phyloP scores from a whole-genome alignment of 2,888 invertebrate species.

The Diaphora mendica region DNA sequence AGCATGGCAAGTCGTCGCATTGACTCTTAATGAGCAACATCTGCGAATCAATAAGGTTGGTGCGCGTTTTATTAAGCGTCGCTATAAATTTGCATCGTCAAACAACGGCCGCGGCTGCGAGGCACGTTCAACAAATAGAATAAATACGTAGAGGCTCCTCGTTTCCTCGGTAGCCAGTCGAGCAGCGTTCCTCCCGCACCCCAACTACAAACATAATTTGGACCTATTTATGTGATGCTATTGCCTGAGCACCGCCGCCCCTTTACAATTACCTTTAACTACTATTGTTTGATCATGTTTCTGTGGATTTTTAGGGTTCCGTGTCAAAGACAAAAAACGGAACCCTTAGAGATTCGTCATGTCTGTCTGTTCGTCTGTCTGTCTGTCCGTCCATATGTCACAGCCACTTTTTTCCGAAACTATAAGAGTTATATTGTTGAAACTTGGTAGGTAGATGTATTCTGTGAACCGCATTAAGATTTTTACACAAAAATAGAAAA shows the following conservation, averaged over 20 bases:
- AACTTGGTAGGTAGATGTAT: too few relatives aligned
- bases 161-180: conserved; percentile 60
- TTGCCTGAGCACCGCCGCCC: conserved; percentile 38
- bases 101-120: conserved; percentile 77
- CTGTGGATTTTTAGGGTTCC: too few relatives aligned
- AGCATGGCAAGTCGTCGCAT: conserved; percentile 52
- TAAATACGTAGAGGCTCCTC: conserved; percentile 77
- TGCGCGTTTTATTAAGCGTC: conserved; percentile 80
- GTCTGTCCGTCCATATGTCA: too few relatives aligned
- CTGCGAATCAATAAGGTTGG: conserved; percentile 79
- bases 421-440: too few relatives aligned
- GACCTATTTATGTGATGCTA: conserved; percentile 73
- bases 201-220: conserved; percentile 80
- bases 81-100: conserved; percentile 85
- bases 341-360: too few relatives aligned
- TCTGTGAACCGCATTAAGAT: too few relatives aligned
- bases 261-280: conserved; percentile 47
- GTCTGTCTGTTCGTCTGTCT: too few relatives aligned
- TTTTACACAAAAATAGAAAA: too few relatives aligned
- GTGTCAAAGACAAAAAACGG: too few relatives aligned
- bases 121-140: conserved; percentile 85
- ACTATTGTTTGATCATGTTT: conserved; percentile 53
- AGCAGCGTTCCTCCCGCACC: conserved; percentile 57
- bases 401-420: too few relatives aligned
- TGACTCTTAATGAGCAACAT: conserved; percentile 76